phyloP scores from a whole-genome alignment of 1,140 invertebrate species.

The Drosophila fuyamai region DNA sequence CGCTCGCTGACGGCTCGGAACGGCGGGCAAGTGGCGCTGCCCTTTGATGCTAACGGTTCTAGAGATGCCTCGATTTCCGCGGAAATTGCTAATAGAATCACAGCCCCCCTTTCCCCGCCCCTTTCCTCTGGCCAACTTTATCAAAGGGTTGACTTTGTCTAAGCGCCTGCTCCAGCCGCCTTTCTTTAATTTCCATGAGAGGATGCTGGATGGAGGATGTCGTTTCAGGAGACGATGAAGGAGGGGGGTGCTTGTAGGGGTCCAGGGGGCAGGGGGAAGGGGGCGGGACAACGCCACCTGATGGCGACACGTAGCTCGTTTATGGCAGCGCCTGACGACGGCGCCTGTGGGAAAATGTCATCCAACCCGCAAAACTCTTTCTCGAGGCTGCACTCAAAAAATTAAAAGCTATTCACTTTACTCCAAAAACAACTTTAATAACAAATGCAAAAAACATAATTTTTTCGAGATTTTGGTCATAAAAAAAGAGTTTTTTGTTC shows the following conservation, averaged over 20 bases:
- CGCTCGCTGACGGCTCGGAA: conserved; percentile 66
- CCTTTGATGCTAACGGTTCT: conserved; percentile 79
- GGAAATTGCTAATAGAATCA: conserved; percentile 80
- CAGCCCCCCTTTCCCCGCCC: not conserved
- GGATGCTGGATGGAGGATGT: conserved; percentile 30
- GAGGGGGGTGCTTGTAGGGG: not conserved
- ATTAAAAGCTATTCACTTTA: not conserved
- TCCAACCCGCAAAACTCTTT: not conserved
- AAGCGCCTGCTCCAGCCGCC: conserved; percentile 44
- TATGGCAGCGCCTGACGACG: conserved; percentile 58
- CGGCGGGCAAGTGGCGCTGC: conserved; percentile 76
- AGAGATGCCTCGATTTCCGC: conserved; percentile 73
- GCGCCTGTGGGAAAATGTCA: conserved; percentile 66
- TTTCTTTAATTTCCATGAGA: conserved; percentile 28
- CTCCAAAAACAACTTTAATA: not conserved
- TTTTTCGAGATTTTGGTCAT: no score
- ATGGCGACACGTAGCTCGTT: conserved; percentile 77
- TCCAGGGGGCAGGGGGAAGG: not conserved
- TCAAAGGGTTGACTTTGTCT: conserved; percentile 80
- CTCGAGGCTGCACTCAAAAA: conserved; percentile 12
- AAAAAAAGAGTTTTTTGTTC: no score
- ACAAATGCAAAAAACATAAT: no score
- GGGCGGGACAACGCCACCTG: conserved; percentile 51
- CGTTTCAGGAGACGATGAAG: conserved; percentile 2
- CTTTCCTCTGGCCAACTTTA: conserved; percentile 41